Evolutionary conservation across 2,888 invertebrate species (phyloP).

Genomic region (Steinernema hermaphroditum): DNA sequence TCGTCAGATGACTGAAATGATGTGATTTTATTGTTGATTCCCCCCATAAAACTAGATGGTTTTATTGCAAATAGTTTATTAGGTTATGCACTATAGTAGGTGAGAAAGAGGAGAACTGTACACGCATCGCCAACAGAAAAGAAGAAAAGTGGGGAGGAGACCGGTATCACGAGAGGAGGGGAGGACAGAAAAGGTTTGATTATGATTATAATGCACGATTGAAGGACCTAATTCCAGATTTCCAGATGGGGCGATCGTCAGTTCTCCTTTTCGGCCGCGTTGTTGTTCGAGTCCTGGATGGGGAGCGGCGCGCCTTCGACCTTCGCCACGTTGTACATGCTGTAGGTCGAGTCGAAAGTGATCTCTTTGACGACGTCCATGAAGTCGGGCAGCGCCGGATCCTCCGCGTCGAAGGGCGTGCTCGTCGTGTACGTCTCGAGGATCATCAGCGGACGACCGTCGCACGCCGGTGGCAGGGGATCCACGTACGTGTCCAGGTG

Average conservation of each 20-base stretch:
- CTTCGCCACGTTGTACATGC: constrained; percentile 57
- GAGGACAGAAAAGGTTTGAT: neutral
- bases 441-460: constrained; percentile 58
- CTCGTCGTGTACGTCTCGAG: constrained; percentile 64
- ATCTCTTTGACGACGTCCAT: constrained; percentile 60
- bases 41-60: too few species aligned
- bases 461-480: constrained; percentile 58
- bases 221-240: neutral
- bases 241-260: neutral
- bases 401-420: constrained; percentile 45
- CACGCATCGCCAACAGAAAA: constrained; percentile 13
- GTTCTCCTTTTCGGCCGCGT: neutral
- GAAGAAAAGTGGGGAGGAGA: neutral
- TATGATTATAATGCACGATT: neutral
- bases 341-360: constrained; percentile 56
- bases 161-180: constrained; percentile 19
- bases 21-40: too few species aligned
- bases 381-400: constrained; percentile 56
- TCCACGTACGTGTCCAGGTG: constrained; percentile 64
- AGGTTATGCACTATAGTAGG: neutral
- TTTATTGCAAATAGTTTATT: constrained; percentile 1
- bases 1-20: too few species aligned
- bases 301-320: neutral
- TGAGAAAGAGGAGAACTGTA: neutral
- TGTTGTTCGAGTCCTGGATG: constrained; percentile 2